Base-by-base conservation (phyloP, 2,797 vertebrate species). In the Brachymystax lenok region DNA sequence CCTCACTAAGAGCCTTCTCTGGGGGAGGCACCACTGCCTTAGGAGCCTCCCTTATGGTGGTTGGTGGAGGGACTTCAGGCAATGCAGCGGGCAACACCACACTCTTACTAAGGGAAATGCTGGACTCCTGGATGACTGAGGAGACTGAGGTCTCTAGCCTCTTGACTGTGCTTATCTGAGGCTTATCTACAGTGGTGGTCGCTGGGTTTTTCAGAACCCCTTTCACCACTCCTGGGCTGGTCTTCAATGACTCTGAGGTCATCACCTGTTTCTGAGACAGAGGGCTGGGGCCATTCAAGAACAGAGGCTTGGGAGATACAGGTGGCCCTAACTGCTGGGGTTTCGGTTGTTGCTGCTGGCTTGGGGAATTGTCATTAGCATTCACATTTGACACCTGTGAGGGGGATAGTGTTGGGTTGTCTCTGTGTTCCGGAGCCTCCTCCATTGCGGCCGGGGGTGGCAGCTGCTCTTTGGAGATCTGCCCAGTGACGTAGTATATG, bases 351-450 rank as follows among this genome's bases (percentile, higher is more conserved):
- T 19, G 35, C 56, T 84, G 88, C 86, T 92, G 90, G 82, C 90
- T 92, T 94, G 93, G 82, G 89, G 88, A 93, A 92, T 90, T 91
- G 89, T 94, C 91, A 89, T 91, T 94, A 93, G 88, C 80, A 94
- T 89, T 94, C 91, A 94, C 91, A 93, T 94, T 90, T 93, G 93
- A 94, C 92, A 95, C 94, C 94, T 95, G 94, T 90, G 93, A 88
- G 84, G 87, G 69, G 88, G 92, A 78, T 78, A 87, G 88, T 73
- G 88, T 66, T 74, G 90, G 74, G 75, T 77, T 33, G 35, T 92
- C 93, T 87, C 81, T 86, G 76, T 79, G 85, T 77, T 93, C 91
- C 4, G 79, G 77, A 82, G 87, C 82, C 81, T 93, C 93, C 77
- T 94, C 94, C 8, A 69, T 72, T 83, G 80, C 85, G n/a, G 81